Base-by-base conservation (phyloP, 2,797 vertebrate species). In the Callimico goeldii region DNA sequence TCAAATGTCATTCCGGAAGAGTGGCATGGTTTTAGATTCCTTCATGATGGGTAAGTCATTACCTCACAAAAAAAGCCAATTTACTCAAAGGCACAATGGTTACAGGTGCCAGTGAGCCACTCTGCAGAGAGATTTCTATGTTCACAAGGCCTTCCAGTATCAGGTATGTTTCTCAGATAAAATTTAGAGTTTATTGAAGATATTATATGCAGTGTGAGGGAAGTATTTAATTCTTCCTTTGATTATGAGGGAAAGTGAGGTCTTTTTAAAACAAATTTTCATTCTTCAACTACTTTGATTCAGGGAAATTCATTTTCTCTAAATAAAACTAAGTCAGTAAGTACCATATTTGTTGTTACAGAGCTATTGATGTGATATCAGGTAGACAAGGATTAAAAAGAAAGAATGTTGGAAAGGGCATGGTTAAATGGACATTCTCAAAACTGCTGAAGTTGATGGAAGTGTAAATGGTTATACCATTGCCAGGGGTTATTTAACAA, bases 241-340 rank as follows among this genome's bases (percentile, higher is more conserved):
- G n/a, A 64, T 39, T 58, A 46, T 84, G 22, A 70, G 52, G 24
- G 22, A 24, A 58, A 19, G 22, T 4, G 10, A 57, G 41, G 17
- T 57, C 30, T 79, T 79, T 95, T 86, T 17, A 79, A 93, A 93
- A 55, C 19, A 64, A 93, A 72, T 10, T 46, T 17, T 64, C 43
- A 67, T 58, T 91, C 73, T 50, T 88, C 48, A 84, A 64, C 33
- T 67, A 67, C 79, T 90, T 85, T 79, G 15, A 92, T 43, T 46
- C 41, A 67, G 28, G 41, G 33, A 64, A 57, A 88, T 94, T 84
- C 39, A 15, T 73, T 92, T 85, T 95, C 58, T 94, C 41, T 41
- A 93, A 93, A 57, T 80, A 95, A 91, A 95, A 95, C 41, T 20
- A 81, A 83, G 57, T 72, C 24, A 70, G 26, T 76, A 22, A 61